These are phyloP conservation scores for Araneus ventricosus DNA, from an alignment of 1,140 invertebrate species.

Conservation along the genomic window DNA sequence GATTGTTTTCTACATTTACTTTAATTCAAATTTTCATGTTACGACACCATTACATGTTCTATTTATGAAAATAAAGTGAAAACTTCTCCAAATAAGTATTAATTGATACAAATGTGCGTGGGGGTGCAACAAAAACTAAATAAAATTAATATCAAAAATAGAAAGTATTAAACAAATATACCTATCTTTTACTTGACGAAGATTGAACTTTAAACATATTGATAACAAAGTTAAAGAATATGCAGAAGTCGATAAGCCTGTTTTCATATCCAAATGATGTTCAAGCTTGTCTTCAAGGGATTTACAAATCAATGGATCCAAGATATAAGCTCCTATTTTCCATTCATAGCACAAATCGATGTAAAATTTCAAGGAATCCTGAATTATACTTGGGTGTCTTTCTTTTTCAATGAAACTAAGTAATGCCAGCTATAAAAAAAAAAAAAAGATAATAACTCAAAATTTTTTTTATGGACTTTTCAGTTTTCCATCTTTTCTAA, in stretches of 20 bases:
- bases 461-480: too few species aligned
- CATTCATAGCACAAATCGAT: constrained; percentile 13
- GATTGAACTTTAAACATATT: background rate
- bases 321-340: constrained; percentile 1
- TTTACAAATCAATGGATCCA: background rate
- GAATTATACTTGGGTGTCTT: constrained; percentile 3
- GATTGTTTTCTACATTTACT: too few species aligned
- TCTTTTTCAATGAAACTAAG: background rate
- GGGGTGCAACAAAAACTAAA: too few species aligned
- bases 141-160: background rate
- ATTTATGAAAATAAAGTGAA: too few species aligned
- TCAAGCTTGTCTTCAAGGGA: background rate
- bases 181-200: background rate
- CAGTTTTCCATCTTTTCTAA: too few species aligned
- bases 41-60: too few species aligned
- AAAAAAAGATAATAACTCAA: too few species aligned
- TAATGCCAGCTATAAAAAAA: constrained; percentile 2
- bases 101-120: too few species aligned
- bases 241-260: constrained; percentile 18
- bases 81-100: too few species aligned
- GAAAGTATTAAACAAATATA: background rate
- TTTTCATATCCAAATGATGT: background rate
- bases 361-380: constrained; percentile 25
- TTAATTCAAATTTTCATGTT: too few species aligned
- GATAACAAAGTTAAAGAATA: constrained; percentile 39